These are phyloP conservation scores for Siniperca undulata DNA, from an alignment of 2,797 vertebrate genomes.

Conservation along the genomic window DNA sequence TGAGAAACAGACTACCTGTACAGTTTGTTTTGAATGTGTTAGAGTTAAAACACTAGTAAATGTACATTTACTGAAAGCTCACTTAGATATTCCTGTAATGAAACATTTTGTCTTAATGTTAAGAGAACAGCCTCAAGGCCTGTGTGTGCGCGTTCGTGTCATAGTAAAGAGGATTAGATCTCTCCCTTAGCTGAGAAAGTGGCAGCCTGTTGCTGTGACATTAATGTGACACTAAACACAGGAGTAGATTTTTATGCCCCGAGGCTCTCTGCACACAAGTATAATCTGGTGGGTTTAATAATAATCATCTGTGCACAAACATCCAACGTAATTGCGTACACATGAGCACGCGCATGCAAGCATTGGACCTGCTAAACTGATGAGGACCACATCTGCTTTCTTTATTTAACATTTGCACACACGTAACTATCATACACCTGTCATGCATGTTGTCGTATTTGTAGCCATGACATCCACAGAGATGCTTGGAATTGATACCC, in stretches of 20 bases:
- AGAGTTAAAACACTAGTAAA: background rate
- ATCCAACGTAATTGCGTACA: background rate
- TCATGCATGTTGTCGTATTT: background rate
- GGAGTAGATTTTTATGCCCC: constrained; percentile 29
- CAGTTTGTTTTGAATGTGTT: background rate
- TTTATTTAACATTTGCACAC: constrained; percentile 6
- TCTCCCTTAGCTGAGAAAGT: constrained; percentile 63
- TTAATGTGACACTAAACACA: constrained; percentile 58
- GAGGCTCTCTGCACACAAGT: constrained; percentile 27
- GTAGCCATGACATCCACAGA: constrained; percentile 21
- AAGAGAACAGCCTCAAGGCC: constrained; percentile 11
- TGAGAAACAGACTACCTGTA: background rate
- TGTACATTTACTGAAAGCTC: background rate
- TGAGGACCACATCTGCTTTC: constrained; percentile 1
- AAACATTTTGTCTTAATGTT: background rate
- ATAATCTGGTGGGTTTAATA: constrained; percentile 54
- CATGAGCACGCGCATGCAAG: constrained; percentile 9
- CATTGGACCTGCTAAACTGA: constrained; percentile 6
- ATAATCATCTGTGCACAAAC: constrained; percentile 44
- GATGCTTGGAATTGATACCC: constrained; percentile 45
- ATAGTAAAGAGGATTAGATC: constrained; percentile 77
- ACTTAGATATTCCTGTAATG: constrained; percentile 4
- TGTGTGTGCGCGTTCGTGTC: constrained; percentile 28
- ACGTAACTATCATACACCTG: constrained; percentile 16
- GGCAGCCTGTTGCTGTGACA: constrained; percentile 63